Percentiles rank a stretch among this genome's conserved stretches.
Evolutionary conservation across 2,888 invertebrate species (phyloP).

Genomic region (Dolichomitus sp.): DNA sequence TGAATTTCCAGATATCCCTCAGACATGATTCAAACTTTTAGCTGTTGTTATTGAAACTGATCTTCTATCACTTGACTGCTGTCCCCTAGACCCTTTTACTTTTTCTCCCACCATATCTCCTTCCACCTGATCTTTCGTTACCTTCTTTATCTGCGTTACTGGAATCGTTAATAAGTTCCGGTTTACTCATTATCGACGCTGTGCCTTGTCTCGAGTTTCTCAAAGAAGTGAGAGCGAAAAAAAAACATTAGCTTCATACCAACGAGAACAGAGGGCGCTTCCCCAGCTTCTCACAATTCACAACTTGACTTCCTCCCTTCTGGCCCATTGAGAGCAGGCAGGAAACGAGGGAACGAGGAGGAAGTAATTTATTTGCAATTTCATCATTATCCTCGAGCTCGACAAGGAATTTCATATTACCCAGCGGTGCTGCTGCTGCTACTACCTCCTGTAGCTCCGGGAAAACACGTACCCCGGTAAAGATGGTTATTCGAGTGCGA

Average conservation of each 20-base stretch:
- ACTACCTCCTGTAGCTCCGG: neutral
- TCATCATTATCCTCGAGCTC: constrained; percentile 66
- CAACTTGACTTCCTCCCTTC: constrained; percentile 35
- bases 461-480: constrained; percentile 10
- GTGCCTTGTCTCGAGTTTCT: constrained; percentile 65
- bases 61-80: constrained; percentile 21
- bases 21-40: constrained; percentile 19
- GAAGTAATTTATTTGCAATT: constrained; percentile 80
- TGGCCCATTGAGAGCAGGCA: constrained; percentile 37
- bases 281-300: constrained; percentile 32
- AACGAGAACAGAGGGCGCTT: neutral
- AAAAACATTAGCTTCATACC: constrained; percentile 36
- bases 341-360: constrained; percentile 52
- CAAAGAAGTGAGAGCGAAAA: constrained; percentile 59
- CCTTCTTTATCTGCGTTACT: constrained; percentile 48
- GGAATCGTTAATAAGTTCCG: constrained; percentile 73
- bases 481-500: constrained; percentile 23
- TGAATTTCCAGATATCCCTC: constrained; percentile 7
- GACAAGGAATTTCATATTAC: constrained; percentile 75
- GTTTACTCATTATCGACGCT: constrained; percentile 75
- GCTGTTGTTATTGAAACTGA: constrained; percentile 9
- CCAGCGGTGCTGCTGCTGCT: constrained; percentile 40
- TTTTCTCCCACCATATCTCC: constrained; percentile 4
- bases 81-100: neutral
- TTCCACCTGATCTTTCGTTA: neutral